These are phyloP conservation scores for Sardina pilchardus DNA, from an alignment of 2,113 vertebrate species.

Conservation along the genomic window DNA sequence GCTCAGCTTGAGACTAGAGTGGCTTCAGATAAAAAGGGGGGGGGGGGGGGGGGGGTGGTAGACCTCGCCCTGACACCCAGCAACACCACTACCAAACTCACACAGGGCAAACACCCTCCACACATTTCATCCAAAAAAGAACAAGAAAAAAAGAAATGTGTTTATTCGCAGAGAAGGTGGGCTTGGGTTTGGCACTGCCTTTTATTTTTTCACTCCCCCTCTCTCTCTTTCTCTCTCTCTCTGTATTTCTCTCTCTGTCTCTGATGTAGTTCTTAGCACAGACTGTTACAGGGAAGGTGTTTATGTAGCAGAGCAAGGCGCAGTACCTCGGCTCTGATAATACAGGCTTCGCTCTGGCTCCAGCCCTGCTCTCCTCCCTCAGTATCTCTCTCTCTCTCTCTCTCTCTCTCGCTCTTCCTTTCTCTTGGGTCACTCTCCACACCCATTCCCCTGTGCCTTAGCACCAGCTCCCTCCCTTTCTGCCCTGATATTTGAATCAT, in stretches of 20 bases:
- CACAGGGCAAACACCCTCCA: not conserved
- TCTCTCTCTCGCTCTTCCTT: not conserved
- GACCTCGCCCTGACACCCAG: conserved; percentile 38
- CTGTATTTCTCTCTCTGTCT: not conserved
- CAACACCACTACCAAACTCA: conserved; percentile 43
- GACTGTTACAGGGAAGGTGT: conserved; percentile 80
- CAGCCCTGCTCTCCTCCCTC: conserved; percentile 37
- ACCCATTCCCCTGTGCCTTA: conserved; percentile 26
- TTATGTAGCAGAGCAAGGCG: conserved; percentile 70
- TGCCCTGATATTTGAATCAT: not conserved
- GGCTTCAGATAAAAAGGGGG: conserved; percentile 53
- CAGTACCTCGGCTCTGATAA: conserved; percentile 74
- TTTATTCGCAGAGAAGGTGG: conserved; percentile 65
- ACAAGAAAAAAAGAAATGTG: conserved; percentile 25
- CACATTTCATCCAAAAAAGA: not conserved
- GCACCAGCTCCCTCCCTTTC: conserved; percentile 53
- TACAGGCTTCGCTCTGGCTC: conserved; percentile 61
- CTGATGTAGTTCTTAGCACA: conserved; percentile 71
- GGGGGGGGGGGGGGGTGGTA: conserved; percentile 39
- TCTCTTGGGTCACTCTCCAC: not conserved
- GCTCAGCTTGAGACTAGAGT: conserved; percentile 39
- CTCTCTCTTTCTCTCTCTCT: not conserved
- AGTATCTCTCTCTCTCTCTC: conserved; percentile 25
- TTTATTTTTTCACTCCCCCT: not conserved
- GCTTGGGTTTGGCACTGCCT: conserved; percentile 58